Evolutionary conservation across 1,140 invertebrate genomes (phyloP), one percentile per base, ranked within the genome.

Genomic region (Lanistes nyassanus): DNA sequence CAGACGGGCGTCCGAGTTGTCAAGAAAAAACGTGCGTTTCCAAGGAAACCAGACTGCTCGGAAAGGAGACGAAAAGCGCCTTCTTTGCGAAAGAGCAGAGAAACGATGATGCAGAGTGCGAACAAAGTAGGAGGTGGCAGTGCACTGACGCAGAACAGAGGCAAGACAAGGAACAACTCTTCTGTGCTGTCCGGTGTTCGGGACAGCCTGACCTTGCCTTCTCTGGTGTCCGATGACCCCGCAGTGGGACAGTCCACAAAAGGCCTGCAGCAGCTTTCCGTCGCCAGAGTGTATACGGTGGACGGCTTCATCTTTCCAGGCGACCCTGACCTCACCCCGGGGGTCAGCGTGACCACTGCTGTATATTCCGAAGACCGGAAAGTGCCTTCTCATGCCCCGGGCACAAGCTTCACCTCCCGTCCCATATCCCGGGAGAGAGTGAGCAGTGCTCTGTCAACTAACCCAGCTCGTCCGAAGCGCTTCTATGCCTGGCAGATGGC

Each of bases 401-500:
- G 29, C 34, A 60, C 55, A 13, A 37, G 34, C 13, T 23, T 13
- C 36, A 7, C 68, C 11, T 34, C 31, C 34, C 37, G 21, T 13
- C 55, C 55, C 2, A 6, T 21, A 13, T 31, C 56, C 23, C 31
- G 56, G 36, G 70, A 72, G 9, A 53, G 70, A 56, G 36, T 72
- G 21, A 47, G 42, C 42, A 72, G 70, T 37, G 36, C 29, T 19
- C 21, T 51, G 26, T 42, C 71, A 16, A 42, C 66, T 0, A n/a
- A 11, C 19, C 64, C 66, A 55, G 26, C 21, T 19, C 69, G 19
- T 26, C 56, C 69, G 37, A 69, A 31, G 42, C 71, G 73, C 3
- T 66, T 55, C 68, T 66, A 76, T 62, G 78, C 78, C n/a, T 79
- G 78, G 78, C 78, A 79, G 42, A 75, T 79, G 78, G 78, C 78